A percentile compares a stretch with the other conserved stretches of the same genome.
These are phyloP conservation scores for Ennomos erosarius DNA, from an alignment of 2,888 invertebrate species.

Conservation along the genomic window DNA sequence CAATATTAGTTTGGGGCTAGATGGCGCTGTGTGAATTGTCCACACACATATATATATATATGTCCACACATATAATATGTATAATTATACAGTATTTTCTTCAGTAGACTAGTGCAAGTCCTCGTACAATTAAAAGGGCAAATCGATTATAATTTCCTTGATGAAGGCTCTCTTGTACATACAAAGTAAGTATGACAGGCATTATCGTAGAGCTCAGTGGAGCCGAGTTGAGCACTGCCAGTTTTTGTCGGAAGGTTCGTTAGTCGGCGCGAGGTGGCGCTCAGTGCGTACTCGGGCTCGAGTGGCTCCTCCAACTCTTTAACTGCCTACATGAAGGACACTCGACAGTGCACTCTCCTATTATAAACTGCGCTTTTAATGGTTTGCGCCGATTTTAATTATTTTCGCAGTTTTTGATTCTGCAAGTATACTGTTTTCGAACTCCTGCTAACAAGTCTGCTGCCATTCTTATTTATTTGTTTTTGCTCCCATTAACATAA, in stretches of 20 bases:
- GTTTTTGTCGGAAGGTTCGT: conserved; percentile 81
- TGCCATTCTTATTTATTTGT: conserved; percentile 28
- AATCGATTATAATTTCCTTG: conserved; percentile 40
- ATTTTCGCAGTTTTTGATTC: conserved; percentile 71
- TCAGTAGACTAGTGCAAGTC: too few species aligned
- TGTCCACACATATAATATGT: too few species aligned
- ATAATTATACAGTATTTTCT: too few species aligned
- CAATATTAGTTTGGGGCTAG: too few species aligned
- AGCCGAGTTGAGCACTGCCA: conserved; percentile 50
- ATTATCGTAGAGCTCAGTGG: conserved; percentile 52
- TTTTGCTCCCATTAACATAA: conserved; percentile 6
- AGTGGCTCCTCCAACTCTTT: conserved; percentile 83
- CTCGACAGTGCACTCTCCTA: conserved; percentile 80
- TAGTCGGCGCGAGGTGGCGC: conserved; percentile 78
- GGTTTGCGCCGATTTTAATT: conserved; percentile 81
- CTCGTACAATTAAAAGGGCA: not conserved
- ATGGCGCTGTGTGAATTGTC: too few species aligned
- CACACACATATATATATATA: too few species aligned
- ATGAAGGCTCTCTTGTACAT: conserved; percentile 53
- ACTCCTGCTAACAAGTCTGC: conserved; percentile 35
- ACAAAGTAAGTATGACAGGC: conserved; percentile 53
- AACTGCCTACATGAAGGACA: conserved; percentile 84
- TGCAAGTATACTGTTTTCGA: conserved; percentile 47
- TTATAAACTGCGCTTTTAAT: conserved; percentile 85
- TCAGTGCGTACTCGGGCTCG: conserved; percentile 78